phyloP scores from a whole-genome alignment of 2,888 invertebrate species.

The Apoda limacodes region DNA sequence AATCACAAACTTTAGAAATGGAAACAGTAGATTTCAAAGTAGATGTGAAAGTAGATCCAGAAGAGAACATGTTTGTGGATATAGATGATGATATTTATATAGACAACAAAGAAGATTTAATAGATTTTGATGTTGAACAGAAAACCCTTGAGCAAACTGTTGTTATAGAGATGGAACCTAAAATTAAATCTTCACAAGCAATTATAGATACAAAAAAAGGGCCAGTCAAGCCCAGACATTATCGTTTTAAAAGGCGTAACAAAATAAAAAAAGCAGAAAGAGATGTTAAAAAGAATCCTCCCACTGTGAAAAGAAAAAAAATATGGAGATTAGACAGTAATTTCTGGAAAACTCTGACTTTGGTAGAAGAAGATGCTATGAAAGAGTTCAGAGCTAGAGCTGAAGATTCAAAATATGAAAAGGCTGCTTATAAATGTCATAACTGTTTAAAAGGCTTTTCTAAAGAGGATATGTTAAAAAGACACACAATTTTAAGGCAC shows the following conservation, averaged over 20 bases:
- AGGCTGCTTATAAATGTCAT: conserved; percentile 7
- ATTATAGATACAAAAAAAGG: too few relatives aligned
- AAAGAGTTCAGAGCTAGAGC: conserved; percentile 10
- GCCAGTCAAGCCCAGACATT: background rate
- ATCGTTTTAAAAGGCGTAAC: conserved; percentile 1
- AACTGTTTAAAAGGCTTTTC: conserved; percentile 11
- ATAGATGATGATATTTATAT: too few relatives aligned
- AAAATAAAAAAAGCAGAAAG: conserved; percentile 1
- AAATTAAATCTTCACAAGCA: too few relatives aligned
- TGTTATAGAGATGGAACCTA: too few relatives aligned
- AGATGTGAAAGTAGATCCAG: too few relatives aligned
- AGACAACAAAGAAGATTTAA: too few relatives aligned
- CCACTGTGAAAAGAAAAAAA: conserved; percentile 5
- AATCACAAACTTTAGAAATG: background rate
- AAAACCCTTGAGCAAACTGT: too few relatives aligned
- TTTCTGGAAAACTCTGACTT: conserved; percentile 8
- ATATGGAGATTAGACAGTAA: conserved; percentile 6
- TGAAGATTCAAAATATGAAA: conserved; percentile 6
- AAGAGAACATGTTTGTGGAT: too few relatives aligned
- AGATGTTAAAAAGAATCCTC: background rate
- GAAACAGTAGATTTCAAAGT: background rate
- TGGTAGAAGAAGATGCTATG: conserved; percentile 10
- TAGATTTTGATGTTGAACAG: too few relatives aligned
- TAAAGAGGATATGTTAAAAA: conserved; percentile 9
- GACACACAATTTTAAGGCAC: conserved; percentile 8